These are phyloP conservation scores for Anthoscopus minutus DNA, from an alignment of 2,113 vertebrate species.

Conservation along the genomic window DNA sequence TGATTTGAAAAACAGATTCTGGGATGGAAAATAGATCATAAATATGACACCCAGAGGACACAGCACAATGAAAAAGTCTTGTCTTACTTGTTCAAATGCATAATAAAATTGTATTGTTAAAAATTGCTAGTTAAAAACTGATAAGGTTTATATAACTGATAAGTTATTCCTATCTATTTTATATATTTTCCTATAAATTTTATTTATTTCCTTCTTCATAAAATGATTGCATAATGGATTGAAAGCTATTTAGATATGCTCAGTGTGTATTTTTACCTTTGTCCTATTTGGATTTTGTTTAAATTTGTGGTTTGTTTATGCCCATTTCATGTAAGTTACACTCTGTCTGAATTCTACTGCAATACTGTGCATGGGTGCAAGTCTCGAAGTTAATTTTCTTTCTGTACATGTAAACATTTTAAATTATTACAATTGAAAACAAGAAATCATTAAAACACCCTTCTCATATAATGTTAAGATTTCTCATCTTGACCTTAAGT, in stretches of 20 bases:
- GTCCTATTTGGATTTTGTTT: not conserved
- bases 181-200: not conserved
- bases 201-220: not conserved
- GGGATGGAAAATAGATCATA: not conserved
- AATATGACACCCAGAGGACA: not conserved
- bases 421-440: not conserved
- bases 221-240: not conserved
- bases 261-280: not conserved
- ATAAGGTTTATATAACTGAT: not conserved
- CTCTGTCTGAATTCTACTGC: not conserved
- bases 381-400: not conserved
- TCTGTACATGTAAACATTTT: not conserved
- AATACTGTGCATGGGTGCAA: not conserved
- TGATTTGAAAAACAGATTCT: not conserved
- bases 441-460: not conserved
- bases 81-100: not conserved
- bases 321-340: not conserved
- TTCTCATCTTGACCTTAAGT: not conserved
- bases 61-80: not conserved
- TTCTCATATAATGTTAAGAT: not conserved
- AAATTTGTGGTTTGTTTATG: not conserved
- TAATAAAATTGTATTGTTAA: not conserved
- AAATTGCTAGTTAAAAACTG: not conserved
- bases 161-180: not conserved
- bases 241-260: not conserved